Base-by-base conservation (phyloP, 2,888 invertebrate genomes). In the Augochlorella aurata region DNA sequence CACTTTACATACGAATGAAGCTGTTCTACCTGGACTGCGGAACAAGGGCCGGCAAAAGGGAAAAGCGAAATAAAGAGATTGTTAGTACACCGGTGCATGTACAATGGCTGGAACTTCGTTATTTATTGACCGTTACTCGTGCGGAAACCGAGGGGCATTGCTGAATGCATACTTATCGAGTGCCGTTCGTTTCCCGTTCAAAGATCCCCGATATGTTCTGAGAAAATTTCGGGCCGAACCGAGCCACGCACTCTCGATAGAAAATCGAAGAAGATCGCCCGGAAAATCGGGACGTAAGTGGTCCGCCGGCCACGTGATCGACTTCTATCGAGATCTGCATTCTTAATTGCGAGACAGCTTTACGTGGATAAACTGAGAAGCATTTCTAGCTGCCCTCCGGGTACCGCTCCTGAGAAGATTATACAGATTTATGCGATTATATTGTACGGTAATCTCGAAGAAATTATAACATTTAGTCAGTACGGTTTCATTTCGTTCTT, bases 121-220 rank as follows among this genome's bases (percentile, higher is more conserved):
- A 44, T 82, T 82, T 80, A 80, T 82, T 58, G 76, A 76, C 76
- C 76, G 80, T 80, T 76, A 73, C 47, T 65, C 74, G 67, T 49
- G 49, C 71, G 18, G 50, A 44, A 67, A 70, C 63, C 45, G 44
- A 52, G 63, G 24, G 50, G 50, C 69, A 61, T 63, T 24, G 44
- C 72, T n/a, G 29, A 72, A 73, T 70, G 74, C 74, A 74, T 74
- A 65, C 79, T 77, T 80, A 73, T 76, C 75, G 45, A 52, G 21
- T 12, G 61, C 47, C n/a, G 63, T 69, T 77, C 77, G 77, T 68
- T 80, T 58, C 5, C 54, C 18, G 63, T 63, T 21, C 61, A 68
- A 74, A 47, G 61, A 63, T 71, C 58, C 61, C 66, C 79, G 67
- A 79, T 79, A 71, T 18, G 69, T 67, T 21, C 54, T 14, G 69